phyloP scores from a whole-genome alignment of 2,113 vertebrate genomes.

The Callipepla squamata region DNA sequence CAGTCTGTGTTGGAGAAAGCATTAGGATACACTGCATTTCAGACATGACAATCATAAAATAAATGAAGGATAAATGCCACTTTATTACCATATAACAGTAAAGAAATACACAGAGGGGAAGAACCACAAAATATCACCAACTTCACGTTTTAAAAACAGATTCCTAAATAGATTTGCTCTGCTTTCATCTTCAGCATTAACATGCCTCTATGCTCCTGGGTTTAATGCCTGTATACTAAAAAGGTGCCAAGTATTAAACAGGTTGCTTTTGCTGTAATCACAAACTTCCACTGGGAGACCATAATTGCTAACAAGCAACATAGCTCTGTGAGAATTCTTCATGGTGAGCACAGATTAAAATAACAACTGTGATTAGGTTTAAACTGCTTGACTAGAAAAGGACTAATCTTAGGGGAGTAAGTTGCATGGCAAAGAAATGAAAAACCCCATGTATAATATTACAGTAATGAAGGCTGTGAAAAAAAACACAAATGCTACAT shows the following conservation, averaged over 20 bases:
- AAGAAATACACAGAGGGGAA: neutral
- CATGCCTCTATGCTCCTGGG: conserved; percentile 29
- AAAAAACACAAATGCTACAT: neutral
- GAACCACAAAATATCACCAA: neutral
- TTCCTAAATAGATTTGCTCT: conserved; percentile 15
- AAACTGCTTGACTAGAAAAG: conserved; percentile 76
- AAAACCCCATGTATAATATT: conserved; percentile 29
- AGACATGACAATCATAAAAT: neutral
- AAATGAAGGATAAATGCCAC: neutral
- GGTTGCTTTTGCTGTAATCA: conserved; percentile 72
- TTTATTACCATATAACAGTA: neutral
- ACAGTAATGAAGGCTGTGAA: conserved; percentile 40
- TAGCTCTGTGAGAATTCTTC: conserved; percentile 70
- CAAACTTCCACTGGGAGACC: conserved; percentile 70
- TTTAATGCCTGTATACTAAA: conserved; percentile 63
- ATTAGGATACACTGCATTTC: neutral
- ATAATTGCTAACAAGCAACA: conserved; percentile 77
- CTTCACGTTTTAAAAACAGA: neutral
- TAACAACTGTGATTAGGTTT: conserved; percentile 76
- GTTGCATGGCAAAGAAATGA: conserved; percentile 62
- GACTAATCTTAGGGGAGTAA: conserved; percentile 63
- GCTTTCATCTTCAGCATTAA: conserved; percentile 55
- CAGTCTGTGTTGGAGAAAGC: neutral
- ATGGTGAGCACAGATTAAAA: conserved; percentile 75
- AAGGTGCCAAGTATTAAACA: conserved; percentile 69